phyloP scores from a whole-genome alignment of 2,888 invertebrate genomes.

The Hydroisotoma schaefferi region DNA sequence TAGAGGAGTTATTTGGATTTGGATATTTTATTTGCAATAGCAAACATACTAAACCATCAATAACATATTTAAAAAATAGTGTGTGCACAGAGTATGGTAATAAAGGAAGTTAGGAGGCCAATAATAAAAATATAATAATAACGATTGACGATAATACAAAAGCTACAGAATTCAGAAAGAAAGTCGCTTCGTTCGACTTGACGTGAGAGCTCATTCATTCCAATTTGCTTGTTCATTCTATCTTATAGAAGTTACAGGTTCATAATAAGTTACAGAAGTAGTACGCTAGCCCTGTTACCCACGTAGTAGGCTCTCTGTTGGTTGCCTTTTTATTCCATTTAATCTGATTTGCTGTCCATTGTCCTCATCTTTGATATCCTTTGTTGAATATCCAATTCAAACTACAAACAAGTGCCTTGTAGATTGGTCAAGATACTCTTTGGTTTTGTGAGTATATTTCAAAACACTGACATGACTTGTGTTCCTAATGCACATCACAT shows the following conservation, averaged over 20 bases:
- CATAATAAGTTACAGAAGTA: no score
- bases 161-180: no score
- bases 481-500: no score
- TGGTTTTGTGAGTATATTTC: no score
- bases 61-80: no score
- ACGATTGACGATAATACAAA: not conserved
- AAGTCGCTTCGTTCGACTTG: not conserved
- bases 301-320: constrained; percentile 10
- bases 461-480: not conserved
- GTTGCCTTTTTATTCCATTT: constrained; percentile 8
- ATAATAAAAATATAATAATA: no score
- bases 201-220: constrained; percentile 8
- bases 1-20: no score
- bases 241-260: not conserved
- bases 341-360: constrained; percentile 18
- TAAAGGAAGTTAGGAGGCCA: no score
- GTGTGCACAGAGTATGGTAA: no score
- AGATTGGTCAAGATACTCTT: no score
- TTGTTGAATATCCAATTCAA: constrained; percentile 6
- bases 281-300: not conserved
- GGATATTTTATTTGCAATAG: no score
- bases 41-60: no score
- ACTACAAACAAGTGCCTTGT: constrained; percentile 10
- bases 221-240: constrained; percentile 14
- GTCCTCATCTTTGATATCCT: constrained; percentile 10